phyloP scores from a whole-genome alignment of 2,888 invertebrate species.

The Brenthis ino region DNA sequence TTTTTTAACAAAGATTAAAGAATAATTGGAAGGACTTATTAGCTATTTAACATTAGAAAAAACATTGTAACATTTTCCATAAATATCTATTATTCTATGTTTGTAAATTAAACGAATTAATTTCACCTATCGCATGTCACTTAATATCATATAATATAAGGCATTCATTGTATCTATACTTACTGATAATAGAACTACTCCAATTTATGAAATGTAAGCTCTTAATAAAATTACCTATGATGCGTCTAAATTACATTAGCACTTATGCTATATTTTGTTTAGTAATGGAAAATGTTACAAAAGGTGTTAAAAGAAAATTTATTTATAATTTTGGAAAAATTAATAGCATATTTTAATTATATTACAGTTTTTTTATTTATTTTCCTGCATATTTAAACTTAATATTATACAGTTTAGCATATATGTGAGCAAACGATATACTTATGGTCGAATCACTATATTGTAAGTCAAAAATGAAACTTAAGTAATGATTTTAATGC shows the following conservation, averaged over 20 bases:
- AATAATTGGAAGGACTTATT: background rate
- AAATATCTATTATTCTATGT: too few relatives aligned
- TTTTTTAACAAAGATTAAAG: constrained; percentile 45
- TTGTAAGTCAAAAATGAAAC: too few relatives aligned
- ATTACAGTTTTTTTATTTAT: too few relatives aligned
- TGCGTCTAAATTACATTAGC: constrained; percentile 5
- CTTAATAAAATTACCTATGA: constrained; percentile 22
- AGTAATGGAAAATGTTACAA: background rate
- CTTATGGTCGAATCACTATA: too few relatives aligned
- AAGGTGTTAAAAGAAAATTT: too few relatives aligned
- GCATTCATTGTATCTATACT: background rate
- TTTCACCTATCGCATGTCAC: background rate
- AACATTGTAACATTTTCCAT: too few relatives aligned
- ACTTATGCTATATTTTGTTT: background rate
- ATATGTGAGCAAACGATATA: too few relatives aligned
- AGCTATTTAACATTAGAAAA: background rate
- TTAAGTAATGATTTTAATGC: too few relatives aligned
- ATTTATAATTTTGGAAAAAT: too few relatives aligned
- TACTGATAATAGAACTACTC: constrained; percentile 3
- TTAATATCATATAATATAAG: background rate
- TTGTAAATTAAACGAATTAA: background rate
- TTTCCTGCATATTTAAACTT: too few relatives aligned
- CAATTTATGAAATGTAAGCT: constrained; percentile 1
- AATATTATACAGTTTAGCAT: too few relatives aligned
- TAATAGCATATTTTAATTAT: too few relatives aligned